These are phyloP conservation scores for Pseudois nayaur DNA, from an alignment of 2,113 vertebrate species.

Conservation along the genomic window DNA sequence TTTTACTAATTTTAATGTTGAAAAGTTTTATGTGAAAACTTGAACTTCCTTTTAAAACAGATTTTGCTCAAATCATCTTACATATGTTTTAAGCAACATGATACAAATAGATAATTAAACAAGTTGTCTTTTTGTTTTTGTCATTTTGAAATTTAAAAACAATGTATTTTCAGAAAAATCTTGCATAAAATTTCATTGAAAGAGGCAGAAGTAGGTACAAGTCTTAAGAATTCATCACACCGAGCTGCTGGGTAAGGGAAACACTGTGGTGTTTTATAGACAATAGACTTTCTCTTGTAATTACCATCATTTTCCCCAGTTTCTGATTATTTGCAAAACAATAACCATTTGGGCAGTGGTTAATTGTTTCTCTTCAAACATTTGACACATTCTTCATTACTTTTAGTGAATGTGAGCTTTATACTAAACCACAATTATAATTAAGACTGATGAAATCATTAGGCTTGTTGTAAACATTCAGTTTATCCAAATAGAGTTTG, in stretches of 20 bases:
- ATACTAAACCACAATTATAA: conserved; percentile 75
- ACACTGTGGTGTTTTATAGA: conserved; percentile 22
- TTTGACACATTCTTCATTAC: conserved; percentile 80
- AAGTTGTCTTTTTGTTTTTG: background rate
- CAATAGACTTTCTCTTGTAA: conserved; percentile 66
- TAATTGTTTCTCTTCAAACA: conserved; percentile 78
- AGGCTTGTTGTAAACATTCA: conserved; percentile 82
- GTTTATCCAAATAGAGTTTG: conserved; percentile 84
- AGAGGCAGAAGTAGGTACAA: background rate
- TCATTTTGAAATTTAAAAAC: background rate
- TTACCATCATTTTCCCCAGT: conserved; percentile 55
- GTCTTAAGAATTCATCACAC: background rate
- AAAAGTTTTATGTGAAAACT: background rate
- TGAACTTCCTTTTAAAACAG: background rate
- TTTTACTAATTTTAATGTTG: background rate
- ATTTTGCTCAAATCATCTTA: background rate
- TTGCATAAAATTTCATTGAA: background rate
- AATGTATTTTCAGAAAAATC: background rate
- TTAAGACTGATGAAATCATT: conserved; percentile 89
- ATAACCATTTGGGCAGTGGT: conserved; percentile 76
- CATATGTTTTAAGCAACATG: background rate
- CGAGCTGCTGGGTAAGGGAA: conserved; percentile 24
- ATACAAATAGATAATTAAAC: background rate
- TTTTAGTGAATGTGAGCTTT: conserved; percentile 73
- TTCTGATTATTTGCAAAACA: conserved; percentile 79